phyloP scores from a whole-genome alignment of 2,113 vertebrate genomes.

The Benitochromis conjunctus region DNA sequence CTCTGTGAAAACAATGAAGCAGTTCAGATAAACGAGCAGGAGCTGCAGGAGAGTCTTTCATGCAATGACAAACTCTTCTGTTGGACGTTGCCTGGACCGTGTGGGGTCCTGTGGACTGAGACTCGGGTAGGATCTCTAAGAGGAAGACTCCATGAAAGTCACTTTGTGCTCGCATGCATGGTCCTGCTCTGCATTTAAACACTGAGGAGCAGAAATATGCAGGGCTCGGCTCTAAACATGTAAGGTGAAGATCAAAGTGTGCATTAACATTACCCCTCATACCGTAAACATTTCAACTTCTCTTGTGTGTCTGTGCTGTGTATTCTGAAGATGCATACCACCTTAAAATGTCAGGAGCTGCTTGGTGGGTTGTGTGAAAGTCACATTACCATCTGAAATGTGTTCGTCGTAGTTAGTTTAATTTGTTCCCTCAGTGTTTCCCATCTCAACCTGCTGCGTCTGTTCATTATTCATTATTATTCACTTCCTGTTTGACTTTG shows the following conservation, averaged over 20 bases:
- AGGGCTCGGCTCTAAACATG: accelerated
- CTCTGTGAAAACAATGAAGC: accelerated
- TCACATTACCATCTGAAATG: neutral
- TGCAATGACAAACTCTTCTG: too few relatives aligned
- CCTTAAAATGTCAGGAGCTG: neutral
- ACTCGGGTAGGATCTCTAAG: neutral
- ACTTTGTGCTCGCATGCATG: accelerated
- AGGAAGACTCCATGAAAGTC: neutral
- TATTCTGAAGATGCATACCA: neutral
- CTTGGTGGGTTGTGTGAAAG: neutral
- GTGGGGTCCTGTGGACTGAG: too few relatives aligned
- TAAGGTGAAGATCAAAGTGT: neutral
- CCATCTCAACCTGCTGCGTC: neutral
- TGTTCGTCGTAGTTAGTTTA: neutral
- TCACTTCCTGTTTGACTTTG: neutral
- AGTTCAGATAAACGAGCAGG: too few relatives aligned
- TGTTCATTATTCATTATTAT: neutral
- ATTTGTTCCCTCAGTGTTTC: neutral
- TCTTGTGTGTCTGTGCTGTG: neutral
- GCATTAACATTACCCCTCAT: accelerated
- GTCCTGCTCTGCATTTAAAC: neutral
- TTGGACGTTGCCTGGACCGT: too few relatives aligned
- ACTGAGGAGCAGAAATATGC: neutral
- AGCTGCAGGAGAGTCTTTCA: too few relatives aligned
- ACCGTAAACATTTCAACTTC: neutral